Conservation (phyloP, 2,888 invertebrate genomes). For the Tenthredo mesomela region DNA sequence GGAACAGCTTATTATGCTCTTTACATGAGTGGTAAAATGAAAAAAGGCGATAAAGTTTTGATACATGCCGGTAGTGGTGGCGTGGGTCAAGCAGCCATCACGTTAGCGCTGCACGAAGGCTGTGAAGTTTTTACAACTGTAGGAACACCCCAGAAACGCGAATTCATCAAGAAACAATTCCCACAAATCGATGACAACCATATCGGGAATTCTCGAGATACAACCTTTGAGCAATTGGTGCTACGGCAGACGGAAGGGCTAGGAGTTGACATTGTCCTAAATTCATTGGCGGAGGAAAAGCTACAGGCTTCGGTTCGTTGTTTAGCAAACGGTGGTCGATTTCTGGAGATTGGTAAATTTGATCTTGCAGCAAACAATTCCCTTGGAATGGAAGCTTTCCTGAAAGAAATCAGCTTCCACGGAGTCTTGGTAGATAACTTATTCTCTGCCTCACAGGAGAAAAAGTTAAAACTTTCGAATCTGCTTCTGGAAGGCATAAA, state of each 20-base stretch:
- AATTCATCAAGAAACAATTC: conserved; percentile 81
- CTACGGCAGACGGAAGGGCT: conserved; percentile 82
- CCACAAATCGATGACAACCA: conserved; percentile 81
- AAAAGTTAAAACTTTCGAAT: conserved; percentile 80
- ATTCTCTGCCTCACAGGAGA: conserved; percentile 79
- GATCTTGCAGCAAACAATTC: conserved; percentile 86
- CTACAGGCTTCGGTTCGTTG: conserved; percentile 86
- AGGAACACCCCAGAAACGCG: conserved; percentile 80
- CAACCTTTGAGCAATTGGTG: conserved; percentile 93
- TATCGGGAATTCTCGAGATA: conserved; percentile 93
- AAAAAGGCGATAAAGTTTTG: conserved; percentile 76
- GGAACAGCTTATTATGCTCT: conserved; percentile 83
- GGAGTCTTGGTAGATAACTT: conserved; percentile 88
- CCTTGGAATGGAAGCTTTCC: conserved; percentile 84
- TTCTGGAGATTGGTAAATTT: conserved; percentile 93
- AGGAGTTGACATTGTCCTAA: conserved; percentile 71
- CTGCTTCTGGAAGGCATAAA: conserved; percentile 84
- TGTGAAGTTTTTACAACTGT: conserved; percentile 84
- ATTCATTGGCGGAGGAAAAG: conserved; percentile 96
- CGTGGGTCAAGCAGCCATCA: conserved; percentile 86
- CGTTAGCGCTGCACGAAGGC: conserved; percentile 81
- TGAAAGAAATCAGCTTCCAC: conserved; percentile 87
- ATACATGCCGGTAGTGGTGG: conserved; percentile 80
- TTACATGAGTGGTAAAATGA: conserved; percentile 80
- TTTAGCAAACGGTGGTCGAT: conserved; percentile 83